Percentiles rank a stretch among this genome's conserved stretches.
Conservation (phyloP, 2,888 invertebrate genomes). For the Eurytoma californica region DNA sequence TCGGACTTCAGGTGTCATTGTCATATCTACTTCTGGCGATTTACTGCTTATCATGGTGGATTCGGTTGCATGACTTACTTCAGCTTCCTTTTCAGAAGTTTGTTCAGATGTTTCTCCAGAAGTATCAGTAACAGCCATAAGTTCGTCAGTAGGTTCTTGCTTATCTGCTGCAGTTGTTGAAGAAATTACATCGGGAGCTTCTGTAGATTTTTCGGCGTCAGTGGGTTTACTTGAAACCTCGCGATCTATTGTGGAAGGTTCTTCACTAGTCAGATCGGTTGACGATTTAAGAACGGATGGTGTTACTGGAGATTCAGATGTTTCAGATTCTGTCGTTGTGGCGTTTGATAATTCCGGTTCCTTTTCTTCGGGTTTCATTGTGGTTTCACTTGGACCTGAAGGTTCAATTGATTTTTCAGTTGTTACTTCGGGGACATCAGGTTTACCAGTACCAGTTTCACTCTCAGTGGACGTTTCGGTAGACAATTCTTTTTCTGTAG, state of each 20-base stretch:
- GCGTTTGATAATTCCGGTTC: slow-evolving; percentile 51
- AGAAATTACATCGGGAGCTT: slow-evolving; percentile 22
- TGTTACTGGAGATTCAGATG: slow-evolving; percentile 19
- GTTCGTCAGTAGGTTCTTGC: slow-evolving; percentile 45
- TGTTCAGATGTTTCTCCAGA: slow-evolving; percentile 49
- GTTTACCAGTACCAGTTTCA: slow-evolving; percentile 25
- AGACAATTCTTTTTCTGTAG: slow-evolving; percentile 20
- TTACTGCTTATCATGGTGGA: slow-evolving; percentile 47
- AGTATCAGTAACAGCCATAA: slow-evolving; percentile 32
- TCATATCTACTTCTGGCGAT: slow-evolving; percentile 52
- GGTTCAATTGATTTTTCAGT: slow-evolving; percentile 53
- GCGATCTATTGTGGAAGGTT: slow-evolving; percentile 39
- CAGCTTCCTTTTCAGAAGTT: slow-evolving; percentile 55
- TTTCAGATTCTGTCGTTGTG: slow-evolving; percentile 35
- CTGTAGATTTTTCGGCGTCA: slow-evolving; percentile 46
- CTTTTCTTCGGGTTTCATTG: slow-evolving; percentile 41
- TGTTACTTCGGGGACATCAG: slow-evolving; percentile 46
- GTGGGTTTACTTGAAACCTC: slow-evolving; percentile 50
- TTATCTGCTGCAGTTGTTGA: slow-evolving; percentile 12
- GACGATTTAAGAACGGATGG: slow-evolving; percentile 8
- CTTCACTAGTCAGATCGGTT: slow-evolving; percentile 27
- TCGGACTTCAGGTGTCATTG: slow-evolving; percentile 55
- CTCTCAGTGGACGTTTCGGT: background rate
- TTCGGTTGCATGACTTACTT: slow-evolving; percentile 58
- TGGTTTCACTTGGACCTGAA: slow-evolving; percentile 32